Evolutionary conservation across 2,888 invertebrate species (phyloP), one percentile per base, ranked within the genome.

Genomic region (Myopa testacea): DNA sequence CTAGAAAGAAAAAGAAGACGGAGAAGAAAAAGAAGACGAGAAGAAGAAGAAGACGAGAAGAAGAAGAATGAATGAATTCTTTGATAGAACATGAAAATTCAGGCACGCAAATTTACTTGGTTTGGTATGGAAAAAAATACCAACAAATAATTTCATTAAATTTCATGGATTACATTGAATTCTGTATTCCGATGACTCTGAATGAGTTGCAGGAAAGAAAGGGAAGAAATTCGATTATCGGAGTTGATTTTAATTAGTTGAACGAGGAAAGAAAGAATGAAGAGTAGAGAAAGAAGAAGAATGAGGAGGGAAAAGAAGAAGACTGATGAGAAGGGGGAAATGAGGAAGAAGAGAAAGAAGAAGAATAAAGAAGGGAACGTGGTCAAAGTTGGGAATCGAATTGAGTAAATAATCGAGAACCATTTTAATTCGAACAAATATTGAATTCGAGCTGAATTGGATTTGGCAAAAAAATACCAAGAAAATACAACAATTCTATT

Each of bases 181-280:
- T 14, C 26, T n/a, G 63, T 26, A 26, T 26, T 26, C 26, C 37
- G 34, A 63, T n/a, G n/a, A 67, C 38, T 38, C 5, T 6, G 38
- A 67, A 16, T 38, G 67, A 67, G 67, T 67, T 37, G 63, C 50
- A 5, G 14, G 38, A 67, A 38, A 6, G 67, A 16, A n/a, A 37
- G 26, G 40, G 67, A 34, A 40, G n/a, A 38, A 55, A 55, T 55
- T 55, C 5, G 16, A 55, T 55, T 16, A 67, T 67, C 34, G 67
- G 38, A 38, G 19, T 67, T 67, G 67, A 67, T 16, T 67, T 67
- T 67, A 67, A 67, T 67, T 67, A 67, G 67, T n/a, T 55, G 16
- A n/a, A n/a, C 5, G 16, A n/a, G 55, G 55, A 14, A 14, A 6
- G 55, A 12, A n/a, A 1, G 55, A 1, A 14, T 14, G 55, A 12